A percentile compares a stretch with the other conserved stretches of the same genome.
Conservation (phyloP, 1,140 invertebrate genomes). For the Trichonephila inaurata region DNA sequence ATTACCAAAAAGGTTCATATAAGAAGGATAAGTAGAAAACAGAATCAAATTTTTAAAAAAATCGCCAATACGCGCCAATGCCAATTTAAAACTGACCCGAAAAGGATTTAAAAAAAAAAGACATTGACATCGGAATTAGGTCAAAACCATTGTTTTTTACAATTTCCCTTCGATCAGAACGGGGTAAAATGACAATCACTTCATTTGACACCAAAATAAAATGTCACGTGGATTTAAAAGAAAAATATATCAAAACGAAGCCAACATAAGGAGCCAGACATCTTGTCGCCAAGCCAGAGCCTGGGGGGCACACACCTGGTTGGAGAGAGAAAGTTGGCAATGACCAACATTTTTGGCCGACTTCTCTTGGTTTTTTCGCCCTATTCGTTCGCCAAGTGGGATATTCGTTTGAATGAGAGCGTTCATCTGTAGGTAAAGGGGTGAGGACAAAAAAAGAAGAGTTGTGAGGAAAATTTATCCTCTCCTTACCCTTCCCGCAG, state of each 20-base stretch:
- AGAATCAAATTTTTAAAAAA: no score
- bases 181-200: not conserved
- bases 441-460: constrained; percentile 4
- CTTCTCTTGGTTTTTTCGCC: constrained; percentile 33
- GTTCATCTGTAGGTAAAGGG: not conserved
- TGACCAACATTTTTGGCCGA: constrained; percentile 67
- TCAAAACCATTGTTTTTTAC: constrained; percentile 36
- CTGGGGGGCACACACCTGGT: constrained; percentile 35
- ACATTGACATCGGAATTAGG: constrained; percentile 25
- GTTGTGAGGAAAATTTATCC: not conserved
- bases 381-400: constrained; percentile 6
- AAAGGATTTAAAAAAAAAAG: not conserved
- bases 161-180: constrained; percentile 4
- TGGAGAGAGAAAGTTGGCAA: constrained; percentile 64
- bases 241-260: not conserved
- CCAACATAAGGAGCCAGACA: not conserved
- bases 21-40: no score
- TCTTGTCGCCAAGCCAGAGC: constrained; percentile 15
- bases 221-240: constrained; percentile 22
- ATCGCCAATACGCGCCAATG: not conserved
- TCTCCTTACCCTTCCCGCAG: not conserved
- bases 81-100: not conserved
- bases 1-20: no score
- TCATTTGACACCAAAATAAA: constrained; percentile 55
- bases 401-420: not conserved